Evolutionary conservation across 2,888 invertebrate species (phyloP).

Genomic region (Noctua janthe): DNA sequence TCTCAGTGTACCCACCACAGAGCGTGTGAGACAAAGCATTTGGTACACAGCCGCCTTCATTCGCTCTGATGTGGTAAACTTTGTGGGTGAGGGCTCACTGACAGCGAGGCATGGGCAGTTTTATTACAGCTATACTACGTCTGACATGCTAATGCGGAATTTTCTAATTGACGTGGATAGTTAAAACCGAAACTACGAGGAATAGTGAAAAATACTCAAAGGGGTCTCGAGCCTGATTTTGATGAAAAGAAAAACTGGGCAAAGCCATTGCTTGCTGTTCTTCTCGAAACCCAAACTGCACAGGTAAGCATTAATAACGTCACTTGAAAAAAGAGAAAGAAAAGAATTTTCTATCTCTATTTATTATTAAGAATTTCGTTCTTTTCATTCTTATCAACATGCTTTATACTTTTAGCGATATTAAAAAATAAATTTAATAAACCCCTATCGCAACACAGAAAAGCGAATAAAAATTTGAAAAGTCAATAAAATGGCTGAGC

Average conservation of each 20-base stretch:
- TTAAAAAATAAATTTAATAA: too few relatives aligned
- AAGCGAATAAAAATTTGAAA: too few relatives aligned
- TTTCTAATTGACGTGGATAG: too few relatives aligned
- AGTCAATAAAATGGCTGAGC: too few relatives aligned
- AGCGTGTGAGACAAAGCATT: constrained; percentile 48
- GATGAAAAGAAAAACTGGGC: too few relatives aligned
- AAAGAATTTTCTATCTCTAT: neutral
- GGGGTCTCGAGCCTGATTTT: too few relatives aligned
- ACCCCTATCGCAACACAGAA: too few relatives aligned
- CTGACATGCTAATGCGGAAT: too few relatives aligned
- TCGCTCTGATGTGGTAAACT: constrained; percentile 49
- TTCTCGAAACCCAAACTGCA: neutral
- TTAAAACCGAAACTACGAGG: too few relatives aligned
- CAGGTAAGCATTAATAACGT: neutral
- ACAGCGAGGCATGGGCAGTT: neutral
- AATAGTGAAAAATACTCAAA: too few relatives aligned
- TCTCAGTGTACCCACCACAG: constrained; percentile 40
- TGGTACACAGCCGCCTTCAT: constrained; percentile 49
- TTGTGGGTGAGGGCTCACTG: constrained; percentile 26
- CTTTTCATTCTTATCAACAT: neutral
- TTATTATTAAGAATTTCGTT: neutral
- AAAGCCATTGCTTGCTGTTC: neutral
- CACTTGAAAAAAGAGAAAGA: neutral
- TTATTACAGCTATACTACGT: neutral
- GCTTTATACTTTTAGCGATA: too few relatives aligned